phyloP scores from a whole-genome alignment of 2,888 invertebrate genomes.

The Cheilosia variabilis region DNA sequence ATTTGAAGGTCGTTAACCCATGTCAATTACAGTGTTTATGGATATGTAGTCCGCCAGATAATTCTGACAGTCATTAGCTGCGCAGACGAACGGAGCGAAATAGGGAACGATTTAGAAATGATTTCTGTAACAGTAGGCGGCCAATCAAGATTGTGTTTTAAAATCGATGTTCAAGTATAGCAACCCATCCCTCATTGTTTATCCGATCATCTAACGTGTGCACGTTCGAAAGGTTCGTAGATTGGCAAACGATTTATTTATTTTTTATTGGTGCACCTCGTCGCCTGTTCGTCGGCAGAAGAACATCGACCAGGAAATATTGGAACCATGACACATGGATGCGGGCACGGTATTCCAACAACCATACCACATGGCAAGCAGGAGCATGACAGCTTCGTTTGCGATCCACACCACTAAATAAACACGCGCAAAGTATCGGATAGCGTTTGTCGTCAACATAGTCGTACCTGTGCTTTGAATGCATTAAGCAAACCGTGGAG shows the following conservation, averaged over 20 bases:
- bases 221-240: background rate
- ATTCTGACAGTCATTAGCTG: constrained; percentile 1
- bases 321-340: constrained; percentile 19
- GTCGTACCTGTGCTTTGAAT: background rate
- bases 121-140: constrained; percentile 28
- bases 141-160: constrained; percentile 1
- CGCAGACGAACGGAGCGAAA: background rate
- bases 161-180: constrained; percentile 6
- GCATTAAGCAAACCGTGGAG: background rate
- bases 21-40: constrained; percentile 14
- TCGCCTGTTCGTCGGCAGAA: constrained; percentile 9
- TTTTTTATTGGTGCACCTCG: background rate
- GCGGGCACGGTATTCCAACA: constrained; percentile 9
- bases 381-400: constrained; percentile 36
- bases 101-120: background rate
- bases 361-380: constrained; percentile 16
- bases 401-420: constrained; percentile 11
- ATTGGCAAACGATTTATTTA: background rate
- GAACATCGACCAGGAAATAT: constrained; percentile 43
- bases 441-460: constrained; percentile 3
- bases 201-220: constrained; percentile 22
- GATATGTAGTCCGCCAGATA: background rate
- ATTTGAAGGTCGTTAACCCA: constrained; percentile 34
- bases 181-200: constrained; percentile 18
- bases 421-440: constrained; percentile 29